phyloP scores from a whole-genome alignment of 2,113 vertebrate genomes.

The Neotragus moschatus region DNA sequence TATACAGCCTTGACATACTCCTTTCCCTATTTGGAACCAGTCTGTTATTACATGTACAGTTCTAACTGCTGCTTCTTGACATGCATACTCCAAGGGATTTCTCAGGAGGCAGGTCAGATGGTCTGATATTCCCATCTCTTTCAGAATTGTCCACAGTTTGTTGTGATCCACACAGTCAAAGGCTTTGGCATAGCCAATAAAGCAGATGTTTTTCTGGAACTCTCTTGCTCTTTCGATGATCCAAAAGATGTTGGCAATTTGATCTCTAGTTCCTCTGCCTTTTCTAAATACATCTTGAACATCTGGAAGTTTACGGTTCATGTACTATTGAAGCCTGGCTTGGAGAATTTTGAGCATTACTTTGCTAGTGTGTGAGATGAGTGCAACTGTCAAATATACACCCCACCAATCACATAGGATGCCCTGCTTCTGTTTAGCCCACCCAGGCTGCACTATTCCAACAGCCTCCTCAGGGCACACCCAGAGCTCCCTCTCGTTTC shows the following conservation, averaged over 20 bases:
- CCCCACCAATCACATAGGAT: not conserved
- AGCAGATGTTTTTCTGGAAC: not conserved
- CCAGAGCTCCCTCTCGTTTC: not conserved
- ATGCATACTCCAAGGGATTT: not conserved
- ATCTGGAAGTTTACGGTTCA: not conserved
- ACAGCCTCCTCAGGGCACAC: not conserved
- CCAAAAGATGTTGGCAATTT: not conserved
- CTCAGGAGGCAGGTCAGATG: not conserved
- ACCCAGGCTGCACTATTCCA: not conserved
- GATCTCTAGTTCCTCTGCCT: not conserved
- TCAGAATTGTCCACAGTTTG: not conserved
- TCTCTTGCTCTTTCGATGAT: not conserved
- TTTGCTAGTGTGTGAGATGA: not conserved
- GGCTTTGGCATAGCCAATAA: not conserved
- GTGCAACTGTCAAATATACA: not conserved
- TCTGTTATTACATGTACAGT: not conserved
- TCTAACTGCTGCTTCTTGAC: not conserved
- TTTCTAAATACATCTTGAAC: not conserved
- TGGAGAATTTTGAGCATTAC: not conserved
- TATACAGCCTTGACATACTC: accelerated
- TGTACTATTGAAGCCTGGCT: not conserved
- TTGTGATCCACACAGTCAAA: not conserved
- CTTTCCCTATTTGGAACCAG: not conserved
- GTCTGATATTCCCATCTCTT: not conserved
- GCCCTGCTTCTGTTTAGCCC: too few relatives aligned